Evolutionary conservation across 1,140 invertebrate species (phyloP).

Genomic region (Scaptomyza montana): DNA sequence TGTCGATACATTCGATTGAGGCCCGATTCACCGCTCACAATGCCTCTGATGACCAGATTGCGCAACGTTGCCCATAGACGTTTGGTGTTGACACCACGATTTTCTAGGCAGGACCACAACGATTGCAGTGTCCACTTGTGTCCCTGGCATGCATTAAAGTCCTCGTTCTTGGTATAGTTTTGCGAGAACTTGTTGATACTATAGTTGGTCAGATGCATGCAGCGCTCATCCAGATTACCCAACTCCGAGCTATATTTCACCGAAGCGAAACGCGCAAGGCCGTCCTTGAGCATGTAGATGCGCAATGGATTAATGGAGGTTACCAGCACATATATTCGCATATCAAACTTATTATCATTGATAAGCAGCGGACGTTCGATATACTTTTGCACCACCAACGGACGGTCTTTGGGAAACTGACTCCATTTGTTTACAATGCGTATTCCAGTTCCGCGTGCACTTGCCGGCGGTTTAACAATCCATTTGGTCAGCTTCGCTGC

Average conservation of each 20-base stretch:
- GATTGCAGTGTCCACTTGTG: slow-evolving; percentile 95
- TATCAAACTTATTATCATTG: slow-evolving; percentile 96
- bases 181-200: slow-evolving; percentile 97
- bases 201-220: slow-evolving; percentile 99
- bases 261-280: slow-evolving; percentile 96
- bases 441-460: slow-evolving; percentile 97
- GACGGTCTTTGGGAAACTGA: slow-evolving; percentile 95
- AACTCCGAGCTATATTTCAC: slow-evolving; percentile 93
- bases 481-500: slow-evolving; percentile 88
- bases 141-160: slow-evolving; percentile 92
- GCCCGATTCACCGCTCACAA: slow-evolving; percentile 90
- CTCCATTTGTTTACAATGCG: slow-evolving; percentile 96
- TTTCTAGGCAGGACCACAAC: slow-evolving; percentile 89
- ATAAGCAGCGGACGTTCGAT: slow-evolving; percentile 94
- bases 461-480: slow-evolving; percentile 95
- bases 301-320: slow-evolving; percentile 96
- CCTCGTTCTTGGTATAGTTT: slow-evolving; percentile 93
- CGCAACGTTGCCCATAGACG: slow-evolving; percentile 92
- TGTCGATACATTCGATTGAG: slow-evolving; percentile 88
- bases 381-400: slow-evolving; percentile 95
- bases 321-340: slow-evolving; percentile 96
- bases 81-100: slow-evolving; percentile 89
- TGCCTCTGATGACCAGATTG: slow-evolving; percentile 92
- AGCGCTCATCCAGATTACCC: slow-evolving; percentile 92
- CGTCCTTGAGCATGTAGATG: slow-evolving; percentile 97